These are phyloP conservation scores for Ia io DNA, from an alignment of 2,113 vertebrate species.

Conservation along the genomic window DNA sequence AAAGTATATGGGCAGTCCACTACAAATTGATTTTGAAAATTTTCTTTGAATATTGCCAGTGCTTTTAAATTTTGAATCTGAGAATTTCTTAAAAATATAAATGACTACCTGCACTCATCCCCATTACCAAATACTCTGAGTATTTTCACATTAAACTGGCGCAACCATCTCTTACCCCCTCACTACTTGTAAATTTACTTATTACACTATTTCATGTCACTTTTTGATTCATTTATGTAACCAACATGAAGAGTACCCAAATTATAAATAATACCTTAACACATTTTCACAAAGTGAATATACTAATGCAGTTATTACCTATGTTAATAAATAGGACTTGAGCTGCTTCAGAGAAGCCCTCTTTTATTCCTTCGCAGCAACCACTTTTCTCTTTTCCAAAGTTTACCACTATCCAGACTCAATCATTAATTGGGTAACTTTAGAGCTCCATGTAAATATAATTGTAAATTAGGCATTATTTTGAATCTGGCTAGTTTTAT, in stretches of 20 bases:
- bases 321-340: background rate
- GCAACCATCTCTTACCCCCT: background rate
- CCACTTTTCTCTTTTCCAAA: background rate
- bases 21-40: background rate
- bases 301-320: background rate
- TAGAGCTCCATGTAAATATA: background rate
- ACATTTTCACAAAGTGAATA: background rate
- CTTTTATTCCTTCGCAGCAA: background rate
- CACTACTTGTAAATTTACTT: background rate
- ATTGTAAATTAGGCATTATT: background rate
- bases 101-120: background rate
- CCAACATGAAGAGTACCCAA: background rate
- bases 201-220: background rate
- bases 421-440: background rate
- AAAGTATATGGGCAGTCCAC: background rate
- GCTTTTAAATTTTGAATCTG: background rate
- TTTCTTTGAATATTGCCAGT: background rate
- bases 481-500: background rate
- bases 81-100: background rate
- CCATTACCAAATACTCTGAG: background rate
- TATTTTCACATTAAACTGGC: background rate
- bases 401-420: background rate
- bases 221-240: background rate
- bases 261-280: background rate
- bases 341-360: background rate